These are phyloP conservation scores for Euwallacea similis DNA, from an alignment of 1,140 invertebrate genomes.

Conservation along the genomic window DNA sequence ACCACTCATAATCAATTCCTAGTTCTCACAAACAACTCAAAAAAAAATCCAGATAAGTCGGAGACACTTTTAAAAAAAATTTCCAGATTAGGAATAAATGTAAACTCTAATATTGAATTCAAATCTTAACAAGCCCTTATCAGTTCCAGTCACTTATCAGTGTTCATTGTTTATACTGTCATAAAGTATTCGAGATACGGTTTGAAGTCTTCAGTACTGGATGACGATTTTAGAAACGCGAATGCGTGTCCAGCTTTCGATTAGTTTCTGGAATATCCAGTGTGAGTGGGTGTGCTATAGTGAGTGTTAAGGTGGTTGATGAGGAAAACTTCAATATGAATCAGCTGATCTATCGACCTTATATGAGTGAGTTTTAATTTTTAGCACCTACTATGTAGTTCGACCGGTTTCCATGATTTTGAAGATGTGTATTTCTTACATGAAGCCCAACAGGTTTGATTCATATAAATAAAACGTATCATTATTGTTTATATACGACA, in stretches of 20 bases:
- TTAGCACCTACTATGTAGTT: too few relatives aligned
- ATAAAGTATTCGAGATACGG: slow-evolving; percentile 16
- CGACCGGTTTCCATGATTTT: too few relatives aligned
- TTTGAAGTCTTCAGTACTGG: slow-evolving; percentile 18
- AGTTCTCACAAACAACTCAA: too few relatives aligned
- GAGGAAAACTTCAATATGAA: slow-evolving; percentile 6
- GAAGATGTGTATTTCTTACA: too few relatives aligned
- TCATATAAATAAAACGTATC: too few relatives aligned
- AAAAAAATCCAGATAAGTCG: too few relatives aligned
- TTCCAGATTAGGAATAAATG: background rate
- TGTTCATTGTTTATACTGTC: slow-evolving; percentile 23
- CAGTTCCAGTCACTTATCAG: slow-evolving; percentile 14
- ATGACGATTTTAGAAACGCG: slow-evolving; percentile 1
- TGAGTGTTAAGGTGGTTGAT: background rate
- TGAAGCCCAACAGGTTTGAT: too few relatives aligned
- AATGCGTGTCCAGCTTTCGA: background rate
- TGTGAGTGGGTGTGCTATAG: background rate
- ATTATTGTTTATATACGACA: too few relatives aligned
- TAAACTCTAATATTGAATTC: background rate
- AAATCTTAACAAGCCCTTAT: slow-evolving; percentile 14
- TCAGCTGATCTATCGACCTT: slow-evolving; percentile 3
- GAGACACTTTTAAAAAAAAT: background rate
- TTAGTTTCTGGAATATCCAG: slow-evolving; percentile 2
- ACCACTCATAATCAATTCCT: too few relatives aligned
- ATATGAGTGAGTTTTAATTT: slow-evolving; percentile 7